These are phyloP conservation scores for Subanguina moxae DNA, from an alignment of 1,140 invertebrate species.

Conservation along the genomic window DNA sequence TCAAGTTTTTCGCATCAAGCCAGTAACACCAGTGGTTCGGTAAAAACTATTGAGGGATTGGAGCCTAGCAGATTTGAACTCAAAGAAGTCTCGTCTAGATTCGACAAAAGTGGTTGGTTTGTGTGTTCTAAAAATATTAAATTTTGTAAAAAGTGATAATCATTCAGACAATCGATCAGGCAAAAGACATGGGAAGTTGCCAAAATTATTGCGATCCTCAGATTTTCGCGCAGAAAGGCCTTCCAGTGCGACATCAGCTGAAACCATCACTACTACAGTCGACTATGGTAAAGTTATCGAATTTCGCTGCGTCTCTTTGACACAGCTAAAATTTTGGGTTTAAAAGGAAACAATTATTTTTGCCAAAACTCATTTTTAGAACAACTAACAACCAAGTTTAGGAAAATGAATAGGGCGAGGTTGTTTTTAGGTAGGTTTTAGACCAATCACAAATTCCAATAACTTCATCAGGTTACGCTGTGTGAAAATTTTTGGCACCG, in stretches of 20 bases:
- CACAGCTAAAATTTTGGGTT: too few species aligned
- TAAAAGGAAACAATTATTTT: too few species aligned
- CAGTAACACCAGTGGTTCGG: slow-evolving; percentile 1
- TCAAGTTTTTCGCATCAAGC: slow-evolving; percentile 3
- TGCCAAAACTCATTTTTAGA: too few species aligned
- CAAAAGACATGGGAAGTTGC: background rate
- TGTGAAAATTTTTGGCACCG: too few species aligned
- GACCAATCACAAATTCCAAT: too few species aligned
- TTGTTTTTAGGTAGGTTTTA: too few species aligned
- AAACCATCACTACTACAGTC: background rate
- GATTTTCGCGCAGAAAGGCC: background rate
- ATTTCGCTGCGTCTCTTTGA: too few species aligned
- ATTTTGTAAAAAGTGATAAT: background rate
- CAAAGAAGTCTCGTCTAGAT: slow-evolving; percentile 1
- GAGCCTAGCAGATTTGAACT: background rate
- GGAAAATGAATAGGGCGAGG: too few species aligned
- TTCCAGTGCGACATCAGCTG: background rate
- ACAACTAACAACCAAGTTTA: too few species aligned
- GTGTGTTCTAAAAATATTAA: background rate
- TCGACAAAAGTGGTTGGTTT: slow-evolving; percentile 26
- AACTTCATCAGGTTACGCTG: too few species aligned
- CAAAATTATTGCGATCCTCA: background rate
- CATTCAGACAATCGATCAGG: slow-evolving; percentile 1
- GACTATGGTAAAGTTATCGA: background rate
- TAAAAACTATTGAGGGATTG: background rate